These are phyloP conservation scores for Phymorhynchus buccinoides DNA, from an alignment of 1,140 invertebrate genomes.

Conservation along the genomic window DNA sequence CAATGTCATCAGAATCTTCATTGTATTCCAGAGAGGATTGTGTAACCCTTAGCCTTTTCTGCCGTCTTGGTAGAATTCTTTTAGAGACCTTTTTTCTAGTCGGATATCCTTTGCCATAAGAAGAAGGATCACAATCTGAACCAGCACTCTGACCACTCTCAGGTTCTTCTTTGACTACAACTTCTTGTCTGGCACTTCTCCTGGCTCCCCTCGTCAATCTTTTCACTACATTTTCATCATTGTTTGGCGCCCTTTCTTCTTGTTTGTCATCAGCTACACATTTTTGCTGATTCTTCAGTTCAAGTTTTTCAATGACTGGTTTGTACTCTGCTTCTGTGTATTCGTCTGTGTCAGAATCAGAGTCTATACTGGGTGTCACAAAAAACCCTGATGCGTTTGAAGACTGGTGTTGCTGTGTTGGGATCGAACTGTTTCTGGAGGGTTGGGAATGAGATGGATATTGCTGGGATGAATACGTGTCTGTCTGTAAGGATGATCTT, in stretches of 20 bases:
- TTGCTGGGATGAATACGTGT: background rate
- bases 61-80: background rate
- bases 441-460: background rate
- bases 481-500: background rate
- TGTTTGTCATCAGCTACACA: background rate
- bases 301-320: background rate
- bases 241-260: background rate
- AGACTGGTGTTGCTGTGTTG: background rate
- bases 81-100: background rate
- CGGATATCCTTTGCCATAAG: background rate
- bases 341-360: slow-evolving; percentile 1
- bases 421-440: background rate
- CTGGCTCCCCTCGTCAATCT: background rate
- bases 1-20: background rate
- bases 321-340: background rate
- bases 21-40: background rate
- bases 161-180: background rate
- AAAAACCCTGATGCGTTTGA: background rate
- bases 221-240: background rate
- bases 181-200: background rate
- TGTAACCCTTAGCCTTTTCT: background rate
- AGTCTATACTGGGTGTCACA: background rate
- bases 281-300: background rate
- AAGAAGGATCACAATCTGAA: background rate
- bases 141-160: background rate